These are phyloP conservation scores for Pelochelys cantorii DNA, from an alignment of 2,797 vertebrate species.

Conservation along the genomic window DNA sequence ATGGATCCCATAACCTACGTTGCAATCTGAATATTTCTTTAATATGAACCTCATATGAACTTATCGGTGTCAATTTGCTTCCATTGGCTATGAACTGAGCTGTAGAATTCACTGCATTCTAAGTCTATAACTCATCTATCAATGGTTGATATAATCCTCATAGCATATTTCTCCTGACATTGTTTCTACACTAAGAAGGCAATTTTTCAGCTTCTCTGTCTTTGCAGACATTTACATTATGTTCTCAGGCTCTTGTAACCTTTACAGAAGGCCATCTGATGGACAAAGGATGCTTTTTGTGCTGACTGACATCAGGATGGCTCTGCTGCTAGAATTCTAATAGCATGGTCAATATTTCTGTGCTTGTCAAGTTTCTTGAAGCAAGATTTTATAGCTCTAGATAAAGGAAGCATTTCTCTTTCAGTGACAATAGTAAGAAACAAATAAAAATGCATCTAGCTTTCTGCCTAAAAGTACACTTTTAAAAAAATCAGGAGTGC, in stretches of 20 bases:
- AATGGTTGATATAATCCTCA: not conserved
- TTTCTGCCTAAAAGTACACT: not conserved
- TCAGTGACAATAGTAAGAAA: not conserved
- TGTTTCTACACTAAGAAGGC: not conserved
- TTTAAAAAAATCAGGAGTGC: not conserved
- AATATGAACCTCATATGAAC: not conserved
- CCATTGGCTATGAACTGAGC: not conserved
- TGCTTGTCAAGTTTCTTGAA: not conserved
- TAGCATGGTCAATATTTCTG: not conserved
- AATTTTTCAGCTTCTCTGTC: not conserved
- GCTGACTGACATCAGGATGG: not conserved
- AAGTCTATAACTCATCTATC: not conserved
- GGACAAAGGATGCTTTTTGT: conserved; percentile 36
- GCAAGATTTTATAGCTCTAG: not conserved
- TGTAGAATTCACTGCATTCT: not conserved
- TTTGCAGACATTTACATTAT: not conserved
- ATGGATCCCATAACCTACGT: not conserved
- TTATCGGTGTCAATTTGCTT: not conserved
- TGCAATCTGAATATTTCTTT: not conserved
- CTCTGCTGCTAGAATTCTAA: conserved; percentile 38
- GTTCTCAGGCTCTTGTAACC: conserved; percentile 32
- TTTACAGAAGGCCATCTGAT: conserved; percentile 42
- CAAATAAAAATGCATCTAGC: not conserved
- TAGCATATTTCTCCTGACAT: not conserved
- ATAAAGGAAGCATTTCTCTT: not conserved